A percentile compares a stretch with the other conserved stretches of the same genome.
Evolutionary conservation across 2,888 invertebrate genomes (phyloP).

Genomic region (Drosophila recens): DNA sequence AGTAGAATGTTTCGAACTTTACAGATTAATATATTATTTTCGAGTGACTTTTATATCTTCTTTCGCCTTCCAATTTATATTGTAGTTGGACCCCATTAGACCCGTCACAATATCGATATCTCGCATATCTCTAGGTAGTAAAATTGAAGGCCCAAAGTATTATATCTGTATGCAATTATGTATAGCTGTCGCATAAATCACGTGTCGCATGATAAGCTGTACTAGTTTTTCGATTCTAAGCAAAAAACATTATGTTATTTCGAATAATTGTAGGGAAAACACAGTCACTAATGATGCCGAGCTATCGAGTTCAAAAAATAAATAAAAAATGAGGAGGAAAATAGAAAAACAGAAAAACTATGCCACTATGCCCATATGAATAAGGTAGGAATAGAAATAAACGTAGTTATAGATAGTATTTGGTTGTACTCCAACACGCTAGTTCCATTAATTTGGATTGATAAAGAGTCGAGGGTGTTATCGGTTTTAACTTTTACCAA

Average conservation of each 20-base stretch:
- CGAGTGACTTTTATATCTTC: conserved; percentile 1
- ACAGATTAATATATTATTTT: conserved; percentile 2
- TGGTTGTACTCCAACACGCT: conserved; percentile 39
- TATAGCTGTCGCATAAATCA: conserved; percentile 73
- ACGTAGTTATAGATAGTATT: conserved; percentile 31
- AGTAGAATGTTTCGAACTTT: background rate
- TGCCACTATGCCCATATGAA: conserved; percentile 9
- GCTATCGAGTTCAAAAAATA: conserved; percentile 8
- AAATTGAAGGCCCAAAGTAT: conserved; percentile 9
- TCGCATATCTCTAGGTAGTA: conserved; percentile 7
- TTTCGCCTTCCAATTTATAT: background rate
- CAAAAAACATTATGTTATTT: conserved; percentile 44
- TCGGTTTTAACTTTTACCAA: conserved; percentile 56
- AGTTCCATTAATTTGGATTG: conserved; percentile 63
- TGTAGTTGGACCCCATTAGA: background rate
- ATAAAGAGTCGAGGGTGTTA: conserved; percentile 44
- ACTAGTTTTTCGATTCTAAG: conserved; percentile 47
- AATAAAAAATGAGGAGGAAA: conserved; percentile 1
- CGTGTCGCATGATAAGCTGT: conserved; percentile 60
- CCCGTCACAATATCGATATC: background rate
- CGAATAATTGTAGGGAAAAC: conserved; percentile 32
- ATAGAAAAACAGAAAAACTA: conserved; percentile 7
- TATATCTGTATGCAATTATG: conserved; percentile 46
- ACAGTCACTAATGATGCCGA: conserved; percentile 59
- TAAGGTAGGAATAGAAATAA: conserved; percentile 5